phyloP scores from a whole-genome alignment of 2,888 invertebrate genomes.

The Megastigmus dorsalis region DNA sequence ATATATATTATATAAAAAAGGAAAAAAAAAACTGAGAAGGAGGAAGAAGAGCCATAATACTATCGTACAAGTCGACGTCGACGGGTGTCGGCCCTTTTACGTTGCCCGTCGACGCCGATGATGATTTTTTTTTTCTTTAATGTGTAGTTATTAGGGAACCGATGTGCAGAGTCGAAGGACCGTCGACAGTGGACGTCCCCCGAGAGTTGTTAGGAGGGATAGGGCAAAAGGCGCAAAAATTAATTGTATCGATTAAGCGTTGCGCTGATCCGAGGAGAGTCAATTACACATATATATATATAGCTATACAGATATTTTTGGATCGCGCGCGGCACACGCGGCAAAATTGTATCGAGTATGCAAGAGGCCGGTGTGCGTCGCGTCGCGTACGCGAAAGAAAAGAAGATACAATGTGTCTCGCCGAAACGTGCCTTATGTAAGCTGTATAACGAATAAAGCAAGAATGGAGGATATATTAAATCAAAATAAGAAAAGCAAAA shows the following conservation, averaged over 20 bases:
- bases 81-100: background rate
- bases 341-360: too few relatives aligned
- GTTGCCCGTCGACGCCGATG: conserved; percentile 28
- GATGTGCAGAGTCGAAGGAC: conserved; percentile 43
- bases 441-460: too few relatives aligned
- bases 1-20: too few relatives aligned
- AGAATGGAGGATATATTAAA: background rate
- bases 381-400: background rate
- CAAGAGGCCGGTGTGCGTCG: background rate
- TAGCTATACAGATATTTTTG: background rate
- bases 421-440: conserved; percentile 34
- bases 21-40: background rate
- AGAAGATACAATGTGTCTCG: conserved; percentile 20
- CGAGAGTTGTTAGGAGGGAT: background rate
- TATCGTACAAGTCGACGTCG: conserved; percentile 46
- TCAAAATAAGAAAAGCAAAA: background rate
- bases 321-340: too few relatives aligned
- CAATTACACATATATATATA: conserved; percentile 11
- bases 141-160: conserved; percentile 34
- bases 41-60: background rate
- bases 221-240: background rate
- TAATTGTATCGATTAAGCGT: conserved; percentile 16
- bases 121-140: conserved; percentile 37
- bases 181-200: background rate
- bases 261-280: conserved; percentile 6